These are phyloP conservation scores for Parnassius mnemosyne DNA, from an alignment of 2,888 invertebrate species.

Conservation along the genomic window DNA sequence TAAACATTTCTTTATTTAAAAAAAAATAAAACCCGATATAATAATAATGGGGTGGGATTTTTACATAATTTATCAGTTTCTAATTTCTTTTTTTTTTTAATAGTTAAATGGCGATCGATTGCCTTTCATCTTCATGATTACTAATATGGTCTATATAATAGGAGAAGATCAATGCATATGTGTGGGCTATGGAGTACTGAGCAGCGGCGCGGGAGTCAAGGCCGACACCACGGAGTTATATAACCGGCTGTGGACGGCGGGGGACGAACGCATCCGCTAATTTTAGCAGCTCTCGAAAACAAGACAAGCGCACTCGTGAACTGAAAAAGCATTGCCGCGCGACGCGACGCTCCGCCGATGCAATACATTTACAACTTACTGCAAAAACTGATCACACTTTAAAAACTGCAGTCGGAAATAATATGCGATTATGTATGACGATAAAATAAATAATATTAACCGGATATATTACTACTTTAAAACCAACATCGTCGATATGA, in stretches of 20 bases:
- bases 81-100: too few relatives aligned
- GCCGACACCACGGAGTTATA: slow-evolving; percentile 68
- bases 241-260: slow-evolving; percentile 58
- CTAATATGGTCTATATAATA: background rate
- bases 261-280: slow-evolving; percentile 60
- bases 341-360: slow-evolving; percentile 20
- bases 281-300: slow-evolving; percentile 72
- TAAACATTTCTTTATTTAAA: too few relatives aligned
- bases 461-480: too few relatives aligned
- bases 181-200: slow-evolving; percentile 48
- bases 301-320: slow-evolving; percentile 49
- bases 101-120: too few relatives aligned
- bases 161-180: slow-evolving; percentile 16
- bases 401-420: background rate
- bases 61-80: background rate
- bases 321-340: slow-evolving; percentile 44
- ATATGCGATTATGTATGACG: too few relatives aligned
- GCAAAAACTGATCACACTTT: slow-evolving; percentile 1
- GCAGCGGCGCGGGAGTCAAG: slow-evolving; percentile 77
- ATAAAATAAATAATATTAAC: too few relatives aligned
- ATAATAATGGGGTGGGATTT: background rate
- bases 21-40: too few relatives aligned
- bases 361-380: slow-evolving; percentile 4
- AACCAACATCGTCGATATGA: background rate
- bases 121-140: too few relatives aligned